phyloP scores from a whole-genome alignment of 2,797 vertebrate genomes.

The Nasua narica region DNA sequence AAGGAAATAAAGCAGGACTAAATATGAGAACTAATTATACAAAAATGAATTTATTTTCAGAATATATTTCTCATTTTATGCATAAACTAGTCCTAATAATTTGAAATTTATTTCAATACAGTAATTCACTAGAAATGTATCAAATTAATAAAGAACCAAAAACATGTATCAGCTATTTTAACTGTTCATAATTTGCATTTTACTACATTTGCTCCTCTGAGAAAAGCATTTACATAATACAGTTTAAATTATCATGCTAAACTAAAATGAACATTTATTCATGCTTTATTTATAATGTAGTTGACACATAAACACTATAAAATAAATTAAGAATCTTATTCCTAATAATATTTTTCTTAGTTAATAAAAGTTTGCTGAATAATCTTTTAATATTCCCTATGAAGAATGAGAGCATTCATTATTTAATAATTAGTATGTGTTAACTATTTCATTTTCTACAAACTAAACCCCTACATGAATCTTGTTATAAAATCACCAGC shows the following conservation, averaged over 20 bases:
- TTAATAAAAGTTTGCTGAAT: conserved; percentile 39
- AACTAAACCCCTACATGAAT: background rate
- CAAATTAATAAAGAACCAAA: conserved; percentile 45
- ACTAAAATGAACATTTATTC: background rate
- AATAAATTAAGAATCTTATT: conserved; percentile 36
- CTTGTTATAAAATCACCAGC: background rate
- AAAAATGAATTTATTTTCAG: background rate
- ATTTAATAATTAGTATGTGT: background rate
- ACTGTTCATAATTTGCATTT: background rate
- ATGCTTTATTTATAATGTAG: conserved; percentile 49
- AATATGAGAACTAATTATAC: background rate
- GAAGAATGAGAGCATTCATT: background rate
- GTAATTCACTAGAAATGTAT: conserved; percentile 5
- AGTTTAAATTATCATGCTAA: conserved; percentile 22
- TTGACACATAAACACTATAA: background rate
- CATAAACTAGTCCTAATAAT: background rate
- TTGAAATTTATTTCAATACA: conserved; percentile 8
- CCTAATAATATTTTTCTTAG: background rate
- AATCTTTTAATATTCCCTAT: background rate
- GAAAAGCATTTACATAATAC: background rate
- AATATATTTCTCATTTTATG: conserved; percentile 18
- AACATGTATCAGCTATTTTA: background rate
- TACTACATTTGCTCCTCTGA: conserved; percentile 7
- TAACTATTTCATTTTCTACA: background rate
- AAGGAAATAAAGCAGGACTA: background rate